Conservation (phyloP, 2,888 invertebrate genomes). For the Scelioninae gen. 1 region DNA sequence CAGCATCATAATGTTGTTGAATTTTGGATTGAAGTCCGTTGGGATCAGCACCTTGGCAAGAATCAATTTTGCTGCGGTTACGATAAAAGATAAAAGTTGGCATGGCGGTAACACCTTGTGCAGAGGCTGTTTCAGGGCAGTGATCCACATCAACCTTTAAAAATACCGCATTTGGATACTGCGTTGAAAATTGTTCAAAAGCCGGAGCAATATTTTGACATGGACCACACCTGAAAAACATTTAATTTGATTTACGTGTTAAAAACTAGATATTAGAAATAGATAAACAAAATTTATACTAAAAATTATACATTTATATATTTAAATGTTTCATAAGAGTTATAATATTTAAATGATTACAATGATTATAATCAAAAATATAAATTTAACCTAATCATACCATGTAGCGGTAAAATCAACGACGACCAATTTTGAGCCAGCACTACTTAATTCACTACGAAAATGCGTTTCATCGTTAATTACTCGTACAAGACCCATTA, state of each 20-base stretch:
- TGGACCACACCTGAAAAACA: slow-evolving; percentile 94
- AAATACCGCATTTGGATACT: slow-evolving; percentile 95
- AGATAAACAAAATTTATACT: not conserved
- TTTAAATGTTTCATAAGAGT: too few species aligned
- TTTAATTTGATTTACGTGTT: not conserved
- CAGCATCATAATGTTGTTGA: slow-evolving; percentile 91
- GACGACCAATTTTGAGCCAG: slow-evolving; percentile 94
- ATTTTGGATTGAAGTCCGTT: slow-evolving; percentile 93
- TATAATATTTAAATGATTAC: too few species aligned
- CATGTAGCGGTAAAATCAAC: slow-evolving; percentile 98
- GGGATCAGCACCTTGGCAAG: slow-evolving; percentile 95
- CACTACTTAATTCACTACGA: slow-evolving; percentile 92
- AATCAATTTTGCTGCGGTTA: slow-evolving; percentile 93
- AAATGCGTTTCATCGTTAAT: slow-evolving; percentile 93
- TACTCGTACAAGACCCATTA: slow-evolving; percentile 87
- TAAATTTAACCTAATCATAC: slow-evolving; percentile 86
- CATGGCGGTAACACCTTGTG: slow-evolving; percentile 97
- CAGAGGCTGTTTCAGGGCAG: slow-evolving; percentile 94
- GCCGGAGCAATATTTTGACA: slow-evolving; percentile 97
- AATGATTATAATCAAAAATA: not conserved
- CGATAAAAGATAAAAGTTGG: slow-evolving; percentile 98
- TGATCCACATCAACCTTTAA: slow-evolving; percentile 97
- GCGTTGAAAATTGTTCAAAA: slow-evolving; percentile 94
- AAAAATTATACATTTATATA: too few species aligned
- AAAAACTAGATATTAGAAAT: not conserved